Conservation (phyloP, 2,113 vertebrate genomes). For the Saccopteryx bilineata region DNA sequence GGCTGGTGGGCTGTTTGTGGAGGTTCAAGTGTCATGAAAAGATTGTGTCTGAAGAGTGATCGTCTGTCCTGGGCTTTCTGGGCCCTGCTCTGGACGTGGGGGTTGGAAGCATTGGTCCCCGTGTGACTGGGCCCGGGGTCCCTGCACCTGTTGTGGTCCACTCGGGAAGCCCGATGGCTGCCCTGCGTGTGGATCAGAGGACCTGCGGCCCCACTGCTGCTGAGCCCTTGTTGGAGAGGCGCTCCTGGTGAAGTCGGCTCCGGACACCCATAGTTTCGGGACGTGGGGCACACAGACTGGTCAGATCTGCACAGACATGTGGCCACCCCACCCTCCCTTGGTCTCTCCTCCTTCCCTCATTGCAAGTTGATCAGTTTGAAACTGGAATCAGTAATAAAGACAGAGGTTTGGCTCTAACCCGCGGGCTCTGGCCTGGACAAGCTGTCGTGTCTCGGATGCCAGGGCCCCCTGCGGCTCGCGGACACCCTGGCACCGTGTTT, state of each 20-base stretch:
- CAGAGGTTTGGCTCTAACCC: not conserved
- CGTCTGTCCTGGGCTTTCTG: not conserved
- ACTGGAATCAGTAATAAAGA: too few relatives aligned
- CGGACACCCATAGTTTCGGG: not conserved
- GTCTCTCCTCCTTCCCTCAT: not conserved
- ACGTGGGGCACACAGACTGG: fast-evolving
- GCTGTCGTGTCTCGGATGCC: fast-evolving
- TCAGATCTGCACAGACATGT: fast-evolving
- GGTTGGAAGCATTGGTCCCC: fast-evolving
- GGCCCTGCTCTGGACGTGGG: fast-evolving
- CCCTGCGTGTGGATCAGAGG: too few relatives aligned
- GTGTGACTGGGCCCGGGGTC: not conserved
- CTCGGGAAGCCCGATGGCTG: not conserved
- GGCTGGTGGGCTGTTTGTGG: not conserved
- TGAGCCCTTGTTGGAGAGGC: not conserved
- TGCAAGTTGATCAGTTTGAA: not conserved
- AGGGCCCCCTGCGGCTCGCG: not conserved
- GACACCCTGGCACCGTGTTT: not conserved
- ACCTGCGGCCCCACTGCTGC: too few relatives aligned
- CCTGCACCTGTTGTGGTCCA: not conserved
- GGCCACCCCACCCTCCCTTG: too few relatives aligned
- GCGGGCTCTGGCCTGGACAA: too few relatives aligned
- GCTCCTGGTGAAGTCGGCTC: not conserved
- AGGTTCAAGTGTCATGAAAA: fast-evolving
- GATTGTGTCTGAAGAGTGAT: not conserved